These are phyloP conservation scores for Macroramphosus scolopax DNA, from an alignment of 2,797 vertebrate genomes.

Conservation along the genomic window DNA sequence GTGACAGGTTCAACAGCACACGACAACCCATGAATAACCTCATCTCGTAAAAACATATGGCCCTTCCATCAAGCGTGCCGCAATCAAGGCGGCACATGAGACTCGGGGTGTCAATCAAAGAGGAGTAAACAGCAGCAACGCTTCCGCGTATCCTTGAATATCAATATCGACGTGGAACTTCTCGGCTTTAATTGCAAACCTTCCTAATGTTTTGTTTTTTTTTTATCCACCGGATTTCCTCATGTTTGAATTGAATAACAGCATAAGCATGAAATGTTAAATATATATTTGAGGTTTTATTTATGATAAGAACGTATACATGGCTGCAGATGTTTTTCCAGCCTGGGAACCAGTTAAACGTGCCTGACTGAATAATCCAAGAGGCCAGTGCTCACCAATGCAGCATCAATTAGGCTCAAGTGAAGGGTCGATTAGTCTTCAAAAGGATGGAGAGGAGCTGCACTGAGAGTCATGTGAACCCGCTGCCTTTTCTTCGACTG, in stretches of 20 bases:
- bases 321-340: too few species aligned
- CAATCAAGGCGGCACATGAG: conserved; percentile 46
- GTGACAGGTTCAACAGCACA: conserved; percentile 66
- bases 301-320: too few species aligned
- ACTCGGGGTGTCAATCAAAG: conserved; percentile 57
- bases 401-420: conserved; percentile 61
- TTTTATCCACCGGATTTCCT: too few species aligned
- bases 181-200: too few species aligned
- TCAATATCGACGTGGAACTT: background rate
- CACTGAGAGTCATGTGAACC: conserved; percentile 37
- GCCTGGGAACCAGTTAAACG: conserved; percentile 53
- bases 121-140: background rate
- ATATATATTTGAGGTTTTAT: too few species aligned
- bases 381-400: conserved; percentile 42
- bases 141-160: conserved; percentile 16
- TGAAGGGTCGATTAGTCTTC: conserved; percentile 59
- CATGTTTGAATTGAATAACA: too few species aligned
- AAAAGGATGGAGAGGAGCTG: conserved; percentile 38
- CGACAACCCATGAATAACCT: conserved; percentile 66
- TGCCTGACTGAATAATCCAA: conserved; percentile 55
- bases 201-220: too few species aligned
- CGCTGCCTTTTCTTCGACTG: conserved; percentile 21
- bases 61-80: conserved; percentile 44
- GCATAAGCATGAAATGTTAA: too few species aligned
- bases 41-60: conserved; percentile 60